Evolutionary conservation across 2,888 invertebrate species (phyloP).

Genomic region (Amiota communis): DNA sequence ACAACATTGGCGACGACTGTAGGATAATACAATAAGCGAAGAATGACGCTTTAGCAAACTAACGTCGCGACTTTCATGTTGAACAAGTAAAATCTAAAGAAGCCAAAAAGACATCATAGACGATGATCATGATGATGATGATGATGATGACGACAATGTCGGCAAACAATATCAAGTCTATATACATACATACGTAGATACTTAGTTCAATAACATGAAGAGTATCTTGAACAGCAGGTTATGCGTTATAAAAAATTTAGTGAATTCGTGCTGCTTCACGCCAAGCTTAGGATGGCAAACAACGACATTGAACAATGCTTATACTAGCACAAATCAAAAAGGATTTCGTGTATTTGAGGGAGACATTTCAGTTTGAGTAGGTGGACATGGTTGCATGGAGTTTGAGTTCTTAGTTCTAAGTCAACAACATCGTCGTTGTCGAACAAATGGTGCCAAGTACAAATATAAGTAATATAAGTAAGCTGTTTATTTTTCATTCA

Average conservation of each 20-base stretch:
- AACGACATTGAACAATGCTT: slow-evolving; percentile 60
- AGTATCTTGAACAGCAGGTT: slow-evolving; percentile 55
- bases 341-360: slow-evolving; percentile 45
- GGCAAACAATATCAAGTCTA: slow-evolving; percentile 19
- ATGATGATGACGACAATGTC: slow-evolving; percentile 14
- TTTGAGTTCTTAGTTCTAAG: too few relatives aligned
- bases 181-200: neutral
- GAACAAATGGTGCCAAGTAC: slow-evolving; percentile 29
- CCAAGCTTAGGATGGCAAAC: slow-evolving; percentile 38
- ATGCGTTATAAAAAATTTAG: slow-evolving; percentile 66
- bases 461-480: slow-evolving; percentile 21
- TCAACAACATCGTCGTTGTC: slow-evolving; percentile 3
- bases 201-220: slow-evolving; percentile 19
- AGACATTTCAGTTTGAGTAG: neutral
- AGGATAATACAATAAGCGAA: slow-evolving; percentile 65
- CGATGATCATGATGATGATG: slow-evolving; percentile 12
- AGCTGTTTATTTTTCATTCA: slow-evolving; percentile 21
- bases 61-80: slow-evolving; percentile 20
- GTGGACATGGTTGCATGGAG: neutral
- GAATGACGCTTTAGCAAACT: slow-evolving; percentile 36
- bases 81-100: slow-evolving; percentile 40
- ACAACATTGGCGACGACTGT: too few relatives aligned
- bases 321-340: slow-evolving; percentile 66
- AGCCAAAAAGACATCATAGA: slow-evolving; percentile 43
- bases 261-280: slow-evolving; percentile 54